Conservation (phyloP, 2,888 invertebrate genomes). For the Pachydiplax longipennis region DNA sequence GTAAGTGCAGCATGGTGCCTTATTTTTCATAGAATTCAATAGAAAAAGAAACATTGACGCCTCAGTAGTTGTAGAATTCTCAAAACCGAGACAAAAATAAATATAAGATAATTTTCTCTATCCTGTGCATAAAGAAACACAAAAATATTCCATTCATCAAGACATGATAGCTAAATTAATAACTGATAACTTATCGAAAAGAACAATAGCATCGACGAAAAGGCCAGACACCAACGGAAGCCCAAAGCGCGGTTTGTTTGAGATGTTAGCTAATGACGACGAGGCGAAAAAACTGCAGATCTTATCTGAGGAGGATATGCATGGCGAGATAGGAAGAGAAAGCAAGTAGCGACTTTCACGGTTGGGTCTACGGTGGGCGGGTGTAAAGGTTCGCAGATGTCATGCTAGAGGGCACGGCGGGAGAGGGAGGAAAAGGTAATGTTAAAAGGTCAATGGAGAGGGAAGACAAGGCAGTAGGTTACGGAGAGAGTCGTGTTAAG, state of each 20-base stretch:
- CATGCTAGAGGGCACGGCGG: conserved; percentile 57
- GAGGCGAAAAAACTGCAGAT: background rate
- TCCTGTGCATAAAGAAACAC: no score
- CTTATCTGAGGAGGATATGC: background rate
- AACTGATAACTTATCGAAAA: background rate
- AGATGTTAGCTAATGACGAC: background rate
- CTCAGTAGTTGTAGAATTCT: no score
- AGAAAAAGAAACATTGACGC: no score
- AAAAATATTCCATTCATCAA: no score
- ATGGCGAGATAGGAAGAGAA: conserved; percentile 57
- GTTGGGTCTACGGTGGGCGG: conserved; percentile 58
- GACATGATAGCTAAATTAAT: no score
- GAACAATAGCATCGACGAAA: background rate
- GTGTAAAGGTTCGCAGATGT: conserved; percentile 28
- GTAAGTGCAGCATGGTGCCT: no score
- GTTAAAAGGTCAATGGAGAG: background rate
- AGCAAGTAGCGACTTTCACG: conserved; percentile 61
- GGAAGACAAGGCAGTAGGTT: background rate
- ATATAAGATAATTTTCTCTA: no score
- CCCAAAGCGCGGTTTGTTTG: background rate
- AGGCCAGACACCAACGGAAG: background rate
- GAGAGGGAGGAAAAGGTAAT: background rate
- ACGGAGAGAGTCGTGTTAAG: background rate
- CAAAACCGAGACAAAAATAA: no score
- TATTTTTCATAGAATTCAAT: no score